phyloP scores from a whole-genome alignment of 1,140 invertebrate genomes.

The Diabrotica undecimpunctata region DNA sequence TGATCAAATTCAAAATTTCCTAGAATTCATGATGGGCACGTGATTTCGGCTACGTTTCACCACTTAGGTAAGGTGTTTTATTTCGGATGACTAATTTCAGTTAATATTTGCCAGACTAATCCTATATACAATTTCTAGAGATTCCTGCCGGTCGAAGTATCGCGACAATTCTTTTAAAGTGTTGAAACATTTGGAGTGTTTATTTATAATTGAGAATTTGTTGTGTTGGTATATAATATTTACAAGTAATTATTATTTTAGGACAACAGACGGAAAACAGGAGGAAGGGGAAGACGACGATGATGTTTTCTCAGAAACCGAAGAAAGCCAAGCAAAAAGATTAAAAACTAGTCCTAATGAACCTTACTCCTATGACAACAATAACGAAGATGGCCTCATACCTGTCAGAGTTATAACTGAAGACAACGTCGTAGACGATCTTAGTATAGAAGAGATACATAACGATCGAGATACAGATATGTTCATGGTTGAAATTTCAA shows the following conservation, averaged over 20 bases:
- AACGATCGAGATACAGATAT: slow-evolving; percentile 1
- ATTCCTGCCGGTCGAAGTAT: too few species aligned
- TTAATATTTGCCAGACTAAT: too few species aligned
- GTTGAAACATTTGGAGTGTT: too few species aligned
- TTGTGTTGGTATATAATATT: too few species aligned
- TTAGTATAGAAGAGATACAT: neutral
- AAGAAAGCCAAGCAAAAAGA: slow-evolving; percentile 1
- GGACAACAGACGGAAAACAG: neutral
- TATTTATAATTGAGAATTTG: too few species aligned
- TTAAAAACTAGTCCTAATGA: neutral
- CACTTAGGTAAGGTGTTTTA: too few species aligned
- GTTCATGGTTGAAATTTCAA: slow-evolving; percentile 7
- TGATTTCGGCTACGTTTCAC: too few species aligned
- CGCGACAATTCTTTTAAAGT: too few species aligned
- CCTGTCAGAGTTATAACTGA: neutral
- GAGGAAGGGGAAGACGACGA: slow-evolving; percentile 4
- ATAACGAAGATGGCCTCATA: neutral
- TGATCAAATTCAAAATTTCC: too few species aligned
- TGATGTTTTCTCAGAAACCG: slow-evolving; percentile 11
- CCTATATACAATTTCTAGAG: too few species aligned
- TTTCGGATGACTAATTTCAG: too few species aligned
- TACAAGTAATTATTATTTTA: neutral
- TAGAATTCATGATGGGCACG: too few species aligned
- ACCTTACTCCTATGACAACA: neutral
- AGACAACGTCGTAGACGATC: neutral